Evolutionary conservation across 2,797 vertebrate species (phyloP), one percentile per base, ranked within the genome.

Genomic region (Thalassophryne amazonica): DNA sequence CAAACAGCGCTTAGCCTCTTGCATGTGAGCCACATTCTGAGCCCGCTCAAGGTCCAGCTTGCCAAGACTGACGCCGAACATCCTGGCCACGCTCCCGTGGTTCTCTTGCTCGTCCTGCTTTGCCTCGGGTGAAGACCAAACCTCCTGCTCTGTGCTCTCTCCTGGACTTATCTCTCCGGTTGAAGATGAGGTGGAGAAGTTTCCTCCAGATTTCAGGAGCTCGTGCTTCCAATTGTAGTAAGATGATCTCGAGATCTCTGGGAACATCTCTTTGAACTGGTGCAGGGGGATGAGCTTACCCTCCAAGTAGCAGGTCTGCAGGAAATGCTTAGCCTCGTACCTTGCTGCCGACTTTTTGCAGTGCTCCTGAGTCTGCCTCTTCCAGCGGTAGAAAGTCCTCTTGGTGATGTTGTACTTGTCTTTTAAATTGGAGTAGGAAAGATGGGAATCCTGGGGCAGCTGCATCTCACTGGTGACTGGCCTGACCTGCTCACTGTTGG

Each of bases 211-310:
- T 34, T 84, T 83, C 47, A 88, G 78, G 53, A 98, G 90, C 80
- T 98, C 96, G 0, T 98, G 94, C 68, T 98, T 98, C 96, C 96
- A 98, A 50, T 96, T 93, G 0, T 98, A 98, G 60, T 98, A 98
- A 0, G 96, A 95, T 0, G 96, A 98, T 6, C 95, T 89, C 13
- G 96, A 97, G 43, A 98, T 93, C 36, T 96, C 94, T 0, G 96
- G 96, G 74, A 97, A 98, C 60, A 94, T 88, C 61, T 92, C 89
- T 30, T 94, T 92, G 40, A 98, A 97, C 69, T 92, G 92, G 66
- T 94, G 92, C 63, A 97, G 83, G 0, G 96, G 92, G 43, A 98
- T 88, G 39, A 91, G 83, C 2, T 90, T 93, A 1, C 95, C 95
- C 2, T 91, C 90, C 64, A 90, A 78, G 76, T 94, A 94, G 60